phyloP scores from a whole-genome alignment of 2,113 vertebrate species.

The Parotia lawesii region DNA sequence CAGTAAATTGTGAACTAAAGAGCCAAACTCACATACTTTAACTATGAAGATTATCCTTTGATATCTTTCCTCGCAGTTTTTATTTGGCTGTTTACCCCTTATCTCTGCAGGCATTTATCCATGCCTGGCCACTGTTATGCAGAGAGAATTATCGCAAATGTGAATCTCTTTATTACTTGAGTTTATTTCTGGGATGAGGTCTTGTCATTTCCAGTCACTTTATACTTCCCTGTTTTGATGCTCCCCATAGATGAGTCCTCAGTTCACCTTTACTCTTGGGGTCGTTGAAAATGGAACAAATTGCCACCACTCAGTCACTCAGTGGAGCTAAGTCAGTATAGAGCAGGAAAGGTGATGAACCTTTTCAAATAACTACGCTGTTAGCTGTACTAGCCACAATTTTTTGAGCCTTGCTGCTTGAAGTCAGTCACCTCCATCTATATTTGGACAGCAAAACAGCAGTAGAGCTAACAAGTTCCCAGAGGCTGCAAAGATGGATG shows the following conservation, averaged over 20 bases:
- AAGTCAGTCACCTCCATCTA: not conserved
- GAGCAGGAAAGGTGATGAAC: not conserved
- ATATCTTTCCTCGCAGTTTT: not conserved
- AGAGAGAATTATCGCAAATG: not conserved
- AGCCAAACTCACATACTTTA: not conserved
- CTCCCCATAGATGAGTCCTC: not conserved
- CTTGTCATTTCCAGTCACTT: not conserved
- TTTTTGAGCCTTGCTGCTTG: not conserved
- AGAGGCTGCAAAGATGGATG: not conserved
- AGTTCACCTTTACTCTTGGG: not conserved
- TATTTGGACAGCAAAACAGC: not conserved
- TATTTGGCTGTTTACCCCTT: not conserved
- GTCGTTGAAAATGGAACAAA: not conserved
- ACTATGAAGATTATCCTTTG: not conserved
- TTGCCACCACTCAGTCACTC: not conserved
- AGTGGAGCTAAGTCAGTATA: not conserved
- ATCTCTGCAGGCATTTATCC: not conserved
- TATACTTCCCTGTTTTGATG: not conserved
- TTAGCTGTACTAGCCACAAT: not conserved
- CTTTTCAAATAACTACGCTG: not conserved
- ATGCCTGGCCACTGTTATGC: not conserved
- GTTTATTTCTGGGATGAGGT: not conserved
- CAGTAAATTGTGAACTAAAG: not conserved
- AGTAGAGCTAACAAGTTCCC: not conserved
- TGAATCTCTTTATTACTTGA: not conserved